A percentile compares a stretch with the other conserved stretches of the same genome.
phyloP scores from a whole-genome alignment of 2,113 vertebrate species.

The Amphiprion ocellaris region DNA sequence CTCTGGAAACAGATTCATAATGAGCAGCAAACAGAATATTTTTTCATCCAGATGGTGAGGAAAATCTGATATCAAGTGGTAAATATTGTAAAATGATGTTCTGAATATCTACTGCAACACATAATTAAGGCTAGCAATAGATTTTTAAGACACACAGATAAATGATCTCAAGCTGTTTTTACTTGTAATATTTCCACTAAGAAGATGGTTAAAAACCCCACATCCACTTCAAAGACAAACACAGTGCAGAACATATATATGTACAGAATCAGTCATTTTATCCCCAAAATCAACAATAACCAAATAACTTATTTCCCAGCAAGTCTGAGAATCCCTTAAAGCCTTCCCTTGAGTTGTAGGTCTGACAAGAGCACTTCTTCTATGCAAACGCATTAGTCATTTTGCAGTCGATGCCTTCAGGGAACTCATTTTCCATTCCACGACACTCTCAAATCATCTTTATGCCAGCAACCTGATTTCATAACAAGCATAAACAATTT shows the following conservation, averaged over 20 bases:
- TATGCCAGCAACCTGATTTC: constrained; percentile 65
- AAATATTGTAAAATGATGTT: no score
- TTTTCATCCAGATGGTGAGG: no score
- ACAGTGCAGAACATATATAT: background rate
- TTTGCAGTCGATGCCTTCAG: constrained; percentile 55
- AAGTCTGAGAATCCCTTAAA: constrained; percentile 21
- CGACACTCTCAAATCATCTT: constrained; percentile 63
- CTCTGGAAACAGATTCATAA: no score
- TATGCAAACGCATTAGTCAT: constrained; percentile 57
- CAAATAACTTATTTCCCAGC: constrained; percentile 9
- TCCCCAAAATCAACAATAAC: constrained; percentile 1
- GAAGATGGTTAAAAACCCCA: no score
- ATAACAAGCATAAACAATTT: constrained; percentile 76
- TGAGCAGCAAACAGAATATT: no score
- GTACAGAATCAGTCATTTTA: constrained; percentile 10
- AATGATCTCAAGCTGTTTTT: no score
- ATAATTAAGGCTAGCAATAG: no score
- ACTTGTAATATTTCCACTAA: no score
- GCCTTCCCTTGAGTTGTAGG: constrained; percentile 31
- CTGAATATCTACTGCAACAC: no score
- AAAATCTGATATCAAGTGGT: no score
- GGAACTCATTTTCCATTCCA: constrained; percentile 70
- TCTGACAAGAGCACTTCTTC: constrained; percentile 47
- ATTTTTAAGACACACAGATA: no score
- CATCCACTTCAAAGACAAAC: background rate